Percentiles rank a stretch among this genome's conserved stretches.
Conservation (phyloP, 2,888 invertebrate species). For the Luffia ferchaultella region DNA sequence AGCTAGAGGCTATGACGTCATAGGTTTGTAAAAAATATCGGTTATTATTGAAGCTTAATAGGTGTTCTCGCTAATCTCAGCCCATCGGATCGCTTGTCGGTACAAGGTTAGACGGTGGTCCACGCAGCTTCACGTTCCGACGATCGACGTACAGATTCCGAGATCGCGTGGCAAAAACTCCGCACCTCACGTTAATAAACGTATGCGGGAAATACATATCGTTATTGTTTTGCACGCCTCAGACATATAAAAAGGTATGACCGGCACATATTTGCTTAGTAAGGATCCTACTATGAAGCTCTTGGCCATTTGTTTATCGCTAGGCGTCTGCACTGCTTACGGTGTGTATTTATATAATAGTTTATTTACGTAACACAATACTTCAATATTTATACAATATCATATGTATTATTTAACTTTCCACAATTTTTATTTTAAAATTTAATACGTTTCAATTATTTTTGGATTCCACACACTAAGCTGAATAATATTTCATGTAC, state of each 20-base stretch:
- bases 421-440: neutral
- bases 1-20: neutral
- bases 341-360: neutral
- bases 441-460: neutral
- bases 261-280: neutral
- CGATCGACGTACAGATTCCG: neutral
- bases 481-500: neutral
- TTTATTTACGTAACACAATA: neutral
- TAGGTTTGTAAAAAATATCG: neutral
- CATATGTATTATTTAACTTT: too few species aligned
- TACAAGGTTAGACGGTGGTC: neutral
- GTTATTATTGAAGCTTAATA: neutral
- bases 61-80: neutral
- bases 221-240: neutral
- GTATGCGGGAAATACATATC: neutral
- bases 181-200: neutral
- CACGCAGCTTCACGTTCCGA: neutral
- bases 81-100: neutral
- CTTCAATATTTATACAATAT: too few species aligned
- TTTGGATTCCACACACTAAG: neutral
- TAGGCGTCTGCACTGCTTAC: neutral
- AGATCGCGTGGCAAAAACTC: neutral
- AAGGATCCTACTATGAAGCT: neutral
- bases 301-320: neutral
- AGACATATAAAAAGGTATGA: neutral